These are phyloP conservation scores for Epinotia nisella DNA, from an alignment of 2,888 invertebrate species.

Conservation along the genomic window DNA sequence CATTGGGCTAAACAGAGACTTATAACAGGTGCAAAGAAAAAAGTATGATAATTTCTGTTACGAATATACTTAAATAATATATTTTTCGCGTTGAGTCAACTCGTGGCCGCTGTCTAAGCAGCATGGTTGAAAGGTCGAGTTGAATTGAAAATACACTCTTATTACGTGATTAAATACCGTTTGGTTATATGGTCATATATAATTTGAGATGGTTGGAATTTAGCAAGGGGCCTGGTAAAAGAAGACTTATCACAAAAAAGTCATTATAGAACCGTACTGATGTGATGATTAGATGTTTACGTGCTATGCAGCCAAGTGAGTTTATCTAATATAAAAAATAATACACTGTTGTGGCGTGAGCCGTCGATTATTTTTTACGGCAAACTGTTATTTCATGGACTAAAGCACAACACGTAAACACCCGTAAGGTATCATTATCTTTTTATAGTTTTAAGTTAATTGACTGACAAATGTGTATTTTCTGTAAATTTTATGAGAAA, in stretches of 20 bases:
- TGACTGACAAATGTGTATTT: not conserved
- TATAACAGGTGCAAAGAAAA: no score
- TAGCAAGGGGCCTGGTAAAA: no score
- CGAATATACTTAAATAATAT: no score
- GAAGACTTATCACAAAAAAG: not conserved
- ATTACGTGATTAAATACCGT: conserved; percentile 10
- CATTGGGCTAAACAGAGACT: no score
- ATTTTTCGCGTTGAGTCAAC: not conserved
- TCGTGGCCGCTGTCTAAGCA: not conserved
- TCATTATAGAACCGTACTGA: not conserved
- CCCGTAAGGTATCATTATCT: not conserved
- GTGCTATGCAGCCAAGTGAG: not conserved
- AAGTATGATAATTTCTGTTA: no score
- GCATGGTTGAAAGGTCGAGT: not conserved
- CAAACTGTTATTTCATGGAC: not conserved
- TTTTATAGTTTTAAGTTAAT: not conserved
- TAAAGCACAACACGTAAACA: not conserved
- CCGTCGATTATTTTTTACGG: not conserved
- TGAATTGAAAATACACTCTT: not conserved
- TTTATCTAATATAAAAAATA: not conserved
- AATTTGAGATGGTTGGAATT: no score
- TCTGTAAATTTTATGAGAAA: not conserved
- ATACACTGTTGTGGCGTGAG: not conserved
- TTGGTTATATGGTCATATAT: not conserved
- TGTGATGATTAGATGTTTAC: not conserved